Conservation (phyloP, 1,140 invertebrate genomes). For the Euglossa dilemma region DNA sequence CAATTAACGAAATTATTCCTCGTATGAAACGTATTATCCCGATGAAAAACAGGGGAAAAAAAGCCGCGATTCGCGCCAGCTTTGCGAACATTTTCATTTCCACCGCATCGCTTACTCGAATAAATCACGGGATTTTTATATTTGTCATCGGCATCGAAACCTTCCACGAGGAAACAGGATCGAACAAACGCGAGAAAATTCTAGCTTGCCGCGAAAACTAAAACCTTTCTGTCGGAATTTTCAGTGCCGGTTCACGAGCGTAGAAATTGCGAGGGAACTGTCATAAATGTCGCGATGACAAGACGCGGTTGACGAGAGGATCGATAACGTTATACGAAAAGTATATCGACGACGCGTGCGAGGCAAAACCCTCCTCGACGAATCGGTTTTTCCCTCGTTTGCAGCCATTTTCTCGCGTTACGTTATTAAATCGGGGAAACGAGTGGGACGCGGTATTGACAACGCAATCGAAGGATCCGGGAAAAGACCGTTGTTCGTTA, state of each 20-base stretch:
- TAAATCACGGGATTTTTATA: not conserved
- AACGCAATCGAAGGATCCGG: too few relatives aligned
- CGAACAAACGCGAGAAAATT: not conserved
- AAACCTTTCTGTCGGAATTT: not conserved
- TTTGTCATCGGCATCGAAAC: not conserved
- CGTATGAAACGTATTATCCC: constrained; percentile 18
- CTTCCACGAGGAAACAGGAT: not conserved
- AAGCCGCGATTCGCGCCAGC: not conserved
- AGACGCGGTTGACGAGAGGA: not conserved
- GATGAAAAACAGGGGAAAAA: not conserved
- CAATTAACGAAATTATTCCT: constrained; percentile 43
- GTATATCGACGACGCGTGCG: too few relatives aligned
- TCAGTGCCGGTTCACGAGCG: too few relatives aligned
- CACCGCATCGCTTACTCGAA: not conserved
- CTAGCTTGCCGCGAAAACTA: not conserved
- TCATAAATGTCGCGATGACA: constrained; percentile 1
- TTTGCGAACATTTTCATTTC: not conserved
- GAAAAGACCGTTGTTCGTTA: not conserved
- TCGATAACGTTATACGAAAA: not conserved
- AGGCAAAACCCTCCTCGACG: too few relatives aligned
- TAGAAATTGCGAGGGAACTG: not conserved
- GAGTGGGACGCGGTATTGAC: too few relatives aligned
- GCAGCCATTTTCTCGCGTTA: too few relatives aligned
- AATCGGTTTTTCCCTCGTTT: too few relatives aligned
- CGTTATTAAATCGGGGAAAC: not conserved